These are phyloP conservation scores for Hydrochoerus hydrochaeris DNA, from an alignment of 2,113 vertebrate species.

Conservation along the genomic window DNA sequence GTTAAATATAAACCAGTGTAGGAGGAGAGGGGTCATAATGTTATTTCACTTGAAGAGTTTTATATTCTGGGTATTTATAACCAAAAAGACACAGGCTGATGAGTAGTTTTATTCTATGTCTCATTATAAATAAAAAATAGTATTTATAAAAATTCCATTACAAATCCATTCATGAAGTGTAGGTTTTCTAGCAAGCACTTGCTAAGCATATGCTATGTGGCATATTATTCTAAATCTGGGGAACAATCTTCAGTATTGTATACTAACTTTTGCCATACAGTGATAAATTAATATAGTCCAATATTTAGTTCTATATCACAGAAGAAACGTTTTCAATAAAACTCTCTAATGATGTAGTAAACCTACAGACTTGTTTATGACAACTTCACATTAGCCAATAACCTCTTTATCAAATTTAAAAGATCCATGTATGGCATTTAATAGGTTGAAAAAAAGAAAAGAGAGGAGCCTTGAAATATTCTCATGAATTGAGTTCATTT, in stretches of 20 bases:
- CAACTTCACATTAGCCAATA: slow-evolving; percentile 23
- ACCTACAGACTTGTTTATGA: not conserved
- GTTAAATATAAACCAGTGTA: slow-evolving; percentile 61
- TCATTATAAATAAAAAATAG: slow-evolving; percentile 43
- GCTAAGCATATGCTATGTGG: not conserved
- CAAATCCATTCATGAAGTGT: not conserved
- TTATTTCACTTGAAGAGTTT: not conserved
- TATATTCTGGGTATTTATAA: slow-evolving; percentile 4
- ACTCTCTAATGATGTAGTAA: slow-evolving; percentile 2
- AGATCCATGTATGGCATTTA: not conserved
- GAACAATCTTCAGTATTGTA: not conserved
- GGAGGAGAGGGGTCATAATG: not conserved
- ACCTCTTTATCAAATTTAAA: not conserved
- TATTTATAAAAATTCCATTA: slow-evolving; percentile 37
- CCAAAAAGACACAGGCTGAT: not conserved
- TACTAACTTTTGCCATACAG: slow-evolving; percentile 5
- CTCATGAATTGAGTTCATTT: not conserved
- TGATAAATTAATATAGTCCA: slow-evolving; percentile 5
- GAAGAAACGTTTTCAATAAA: slow-evolving; percentile 42
- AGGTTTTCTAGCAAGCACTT: slow-evolving; percentile 9
- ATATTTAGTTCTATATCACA: slow-evolving; percentile 11
- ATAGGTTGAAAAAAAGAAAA: not conserved
- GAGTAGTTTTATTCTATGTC: slow-evolving; percentile 49
- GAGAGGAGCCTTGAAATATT: not conserved
- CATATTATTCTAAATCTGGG: not conserved